A percentile compares a stretch with the other conserved stretches of the same genome.
These are phyloP conservation scores for Deilephila porcellus DNA, from an alignment of 2,888 invertebrate genomes.

Conservation along the genomic window DNA sequence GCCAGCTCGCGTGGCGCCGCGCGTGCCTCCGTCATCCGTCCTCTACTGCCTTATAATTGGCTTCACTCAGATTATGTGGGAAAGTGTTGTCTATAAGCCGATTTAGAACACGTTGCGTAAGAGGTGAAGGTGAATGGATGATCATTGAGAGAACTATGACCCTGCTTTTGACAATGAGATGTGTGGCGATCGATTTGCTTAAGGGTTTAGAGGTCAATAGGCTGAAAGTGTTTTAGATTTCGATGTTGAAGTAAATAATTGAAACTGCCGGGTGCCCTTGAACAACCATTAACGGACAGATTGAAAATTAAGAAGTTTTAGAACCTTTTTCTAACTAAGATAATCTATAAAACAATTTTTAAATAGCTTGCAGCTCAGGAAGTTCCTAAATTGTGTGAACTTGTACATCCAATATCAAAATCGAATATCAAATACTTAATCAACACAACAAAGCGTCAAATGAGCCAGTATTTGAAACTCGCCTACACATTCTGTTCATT, in stretches of 20 bases:
- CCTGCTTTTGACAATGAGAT: slow-evolving; percentile 14
- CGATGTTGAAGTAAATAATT: neutral
- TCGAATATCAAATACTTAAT: neutral
- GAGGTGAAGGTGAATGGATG: slow-evolving; percentile 25
- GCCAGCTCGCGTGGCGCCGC: slow-evolving; percentile 50
- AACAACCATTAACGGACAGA: too few species aligned
- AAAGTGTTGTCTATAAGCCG: slow-evolving; percentile 54
- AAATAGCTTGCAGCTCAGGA: neutral
- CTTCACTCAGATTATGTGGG: slow-evolving; percentile 53
- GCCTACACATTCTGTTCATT: neutral
- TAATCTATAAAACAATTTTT: neutral
- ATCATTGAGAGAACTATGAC: slow-evolving; percentile 19
- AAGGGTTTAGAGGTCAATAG: too few species aligned
- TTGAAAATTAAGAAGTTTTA: neutral
- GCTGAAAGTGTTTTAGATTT: too few species aligned
- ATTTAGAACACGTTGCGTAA: slow-evolving; percentile 37
- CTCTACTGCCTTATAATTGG: slow-evolving; percentile 50
- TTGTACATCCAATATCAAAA: neutral
- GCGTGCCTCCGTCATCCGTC: slow-evolving; percentile 50
- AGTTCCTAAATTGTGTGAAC: too few species aligned
- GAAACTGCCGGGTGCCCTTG: too few species aligned
- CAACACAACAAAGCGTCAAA: neutral
- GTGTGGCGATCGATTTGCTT: neutral
- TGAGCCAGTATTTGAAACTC: neutral
- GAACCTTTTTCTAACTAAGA: neutral